phyloP scores from a whole-genome alignment of 2,113 vertebrate species.

The Scophthalmus maximus region DNA sequence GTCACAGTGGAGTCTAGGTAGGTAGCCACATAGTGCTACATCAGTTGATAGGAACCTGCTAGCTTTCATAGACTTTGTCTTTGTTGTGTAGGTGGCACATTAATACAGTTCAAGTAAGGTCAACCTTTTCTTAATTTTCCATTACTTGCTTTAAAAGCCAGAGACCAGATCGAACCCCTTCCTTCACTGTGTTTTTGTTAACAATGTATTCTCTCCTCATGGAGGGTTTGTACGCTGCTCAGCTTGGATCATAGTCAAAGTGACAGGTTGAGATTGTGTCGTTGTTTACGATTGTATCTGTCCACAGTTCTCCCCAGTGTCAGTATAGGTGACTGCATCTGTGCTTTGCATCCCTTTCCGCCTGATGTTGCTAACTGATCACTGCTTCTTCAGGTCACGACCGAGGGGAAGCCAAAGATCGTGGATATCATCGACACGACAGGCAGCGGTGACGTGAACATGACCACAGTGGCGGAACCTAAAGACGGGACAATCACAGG shows the following conservation, averaged over 20 bases:
- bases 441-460: conserved; percentile 97
- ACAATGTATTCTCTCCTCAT: neutral
- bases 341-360: neutral
- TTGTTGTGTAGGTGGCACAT: neutral
- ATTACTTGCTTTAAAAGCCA: neutral
- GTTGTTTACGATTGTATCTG: neutral
- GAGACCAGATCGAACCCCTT: conserved; percentile 4
- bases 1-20: conserved; percentile 15
- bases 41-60: neutral
- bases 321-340: neutral
- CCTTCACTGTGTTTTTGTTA: neutral
- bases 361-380: neutral
- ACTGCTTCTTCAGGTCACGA: conserved; percentile 86
- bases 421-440: conserved; percentile 98
- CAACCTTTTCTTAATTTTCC: neutral
- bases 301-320: too few relatives aligned
- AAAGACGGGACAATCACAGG: conserved; percentile 90
- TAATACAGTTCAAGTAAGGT: neutral
- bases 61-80: neutral
- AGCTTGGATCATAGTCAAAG: neutral
- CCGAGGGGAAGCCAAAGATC: conserved; percentile 97
- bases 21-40: neutral
- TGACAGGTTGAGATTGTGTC: neutral
- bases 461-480: conserved; percentile 86
- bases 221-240: neutral